Conservation (phyloP, 2,797 vertebrate genomes). For the Cryptoprocta ferox region DNA sequence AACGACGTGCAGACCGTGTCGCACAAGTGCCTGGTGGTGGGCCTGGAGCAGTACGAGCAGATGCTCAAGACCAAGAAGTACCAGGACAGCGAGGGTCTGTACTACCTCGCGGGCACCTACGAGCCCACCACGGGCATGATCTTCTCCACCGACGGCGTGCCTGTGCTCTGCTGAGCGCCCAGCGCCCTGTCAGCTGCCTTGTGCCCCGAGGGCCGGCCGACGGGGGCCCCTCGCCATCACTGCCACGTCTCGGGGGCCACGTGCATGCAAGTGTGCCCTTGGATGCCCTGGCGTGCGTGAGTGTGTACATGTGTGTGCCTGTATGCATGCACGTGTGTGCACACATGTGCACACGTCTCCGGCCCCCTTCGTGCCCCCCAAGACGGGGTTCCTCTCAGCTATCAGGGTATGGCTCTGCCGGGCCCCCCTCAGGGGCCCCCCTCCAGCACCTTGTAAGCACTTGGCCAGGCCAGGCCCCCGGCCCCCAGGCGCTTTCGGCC, state of each 20-base stretch:
- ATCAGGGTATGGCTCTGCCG: slow-evolving; percentile 52
- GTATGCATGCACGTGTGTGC: slow-evolving; percentile 67
- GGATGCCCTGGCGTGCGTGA: slow-evolving; percentile 48
- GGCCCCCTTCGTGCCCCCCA: not conserved
- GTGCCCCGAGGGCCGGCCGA: slow-evolving; percentile 66
- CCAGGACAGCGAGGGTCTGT: slow-evolving; percentile 98
- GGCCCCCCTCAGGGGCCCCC: slow-evolving; percentile 71
- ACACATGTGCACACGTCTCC: slow-evolving; percentile 32
- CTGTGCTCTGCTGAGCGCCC: slow-evolving; percentile 93
- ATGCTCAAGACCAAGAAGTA: slow-evolving; percentile 98
- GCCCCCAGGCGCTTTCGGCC: fast-evolving
- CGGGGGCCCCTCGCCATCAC: slow-evolving; percentile 78
- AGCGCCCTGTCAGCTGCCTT: slow-evolving; percentile 64
- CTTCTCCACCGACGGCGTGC: slow-evolving; percentile 98
- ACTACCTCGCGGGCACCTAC: slow-evolving; percentile 99
- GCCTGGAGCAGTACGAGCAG: slow-evolving; percentile 97
- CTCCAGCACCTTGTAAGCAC: slow-evolving; percentile 75
- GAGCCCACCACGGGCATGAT: slow-evolving; percentile 99
- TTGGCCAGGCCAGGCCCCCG: slow-evolving; percentile 6
- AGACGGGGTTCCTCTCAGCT: not conserved
- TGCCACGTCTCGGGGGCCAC: slow-evolving; percentile 72
- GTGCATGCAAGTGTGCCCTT: slow-evolving; percentile 35
- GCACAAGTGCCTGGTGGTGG: slow-evolving; percentile 99
- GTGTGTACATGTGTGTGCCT: slow-evolving; percentile 69
- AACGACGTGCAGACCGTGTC: slow-evolving; percentile 99